Base-by-base conservation (phyloP, 2,888 invertebrate species). In the Crepidodera aurea region DNA sequence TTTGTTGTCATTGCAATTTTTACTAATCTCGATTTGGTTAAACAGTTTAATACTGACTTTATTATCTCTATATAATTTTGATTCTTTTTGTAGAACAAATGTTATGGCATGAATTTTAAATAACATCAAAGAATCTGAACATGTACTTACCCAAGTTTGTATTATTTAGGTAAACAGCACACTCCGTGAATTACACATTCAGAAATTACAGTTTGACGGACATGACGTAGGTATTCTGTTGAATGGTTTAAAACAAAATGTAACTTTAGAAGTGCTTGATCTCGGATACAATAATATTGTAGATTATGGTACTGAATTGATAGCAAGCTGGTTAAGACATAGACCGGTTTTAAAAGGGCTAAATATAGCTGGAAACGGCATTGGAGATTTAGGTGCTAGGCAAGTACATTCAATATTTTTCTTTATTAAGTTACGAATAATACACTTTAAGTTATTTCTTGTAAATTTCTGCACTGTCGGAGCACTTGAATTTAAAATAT, bases 261-360 rank as follows among this genome's bases (percentile, higher is more conserved):
- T 73, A 1, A 82, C 84, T 0, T 71, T 89, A n/a, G 67, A 83
- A 13, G 81, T 87, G 54, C 74, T 89, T 22, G 87, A 89, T 78
- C 74, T 89, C 8, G 84, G 83, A 0, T 85, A 81, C 59, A 89
- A 89, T 67, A 83, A 80, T 64, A 84, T 89, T 12, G 87, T 86
- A 0, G 86, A 87, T 73, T 81, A 85, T 48, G 88, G 88, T 0
- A 80, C 83, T 0, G 84, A 85, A 62, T 68, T 84, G 53, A 60
- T 89, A 15, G 83, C 82, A 0, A 79, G 83, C 63, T 88, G 87
- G 81, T 75, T 89, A 34, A 71, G 78, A 2, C 82, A 81, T 58
- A 78, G 81, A 13, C 86, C 88, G 0, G 74, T 79, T 7, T 71
- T 89, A 10, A 69, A 83, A 22, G 81, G 83, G 0, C 69, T 89